These are phyloP conservation scores for Axea sp. DNA, from an alignment of 2,888 invertebrate genomes.

Conservation along the genomic window DNA sequence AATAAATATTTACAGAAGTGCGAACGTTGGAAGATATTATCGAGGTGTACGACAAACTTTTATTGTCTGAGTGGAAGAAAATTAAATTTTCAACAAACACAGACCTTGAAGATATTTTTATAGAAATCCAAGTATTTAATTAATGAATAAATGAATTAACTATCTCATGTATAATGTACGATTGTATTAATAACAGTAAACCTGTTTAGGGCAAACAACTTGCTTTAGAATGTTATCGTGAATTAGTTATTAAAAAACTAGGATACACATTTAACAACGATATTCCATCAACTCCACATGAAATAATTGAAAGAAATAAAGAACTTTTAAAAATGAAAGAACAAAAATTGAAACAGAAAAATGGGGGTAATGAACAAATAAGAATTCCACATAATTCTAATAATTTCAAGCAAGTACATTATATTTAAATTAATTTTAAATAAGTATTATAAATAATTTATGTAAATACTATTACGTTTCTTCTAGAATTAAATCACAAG, in stretches of 20 bases:
- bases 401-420: too few species aligned
- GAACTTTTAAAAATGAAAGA: constrained; percentile 3
- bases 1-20: constrained; percentile 40
- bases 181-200: too few species aligned
- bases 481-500: neutral
- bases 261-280: constrained; percentile 14
- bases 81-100: constrained; percentile 49
- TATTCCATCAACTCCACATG: neutral
- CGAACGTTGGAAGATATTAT: constrained; percentile 65
- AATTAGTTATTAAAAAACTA: constrained; percentile 67
- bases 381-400: too few species aligned
- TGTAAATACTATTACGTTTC: too few species aligned
- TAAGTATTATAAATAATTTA: too few species aligned
- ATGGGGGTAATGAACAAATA: too few species aligned
- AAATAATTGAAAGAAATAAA: constrained; percentile 8
- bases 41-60: constrained; percentile 72
- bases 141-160: too few species aligned
- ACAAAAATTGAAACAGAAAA: constrained; percentile 3
- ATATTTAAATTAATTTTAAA: too few species aligned
- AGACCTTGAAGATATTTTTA: constrained; percentile 43
- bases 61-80: constrained; percentile 74
- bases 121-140: constrained; percentile 65
- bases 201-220: constrained; percentile 69
- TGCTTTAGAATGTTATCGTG: constrained; percentile 68
- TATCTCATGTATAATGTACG: too few species aligned